These are phyloP conservation scores for Eupithecia tripunctaria DNA, from an alignment of 2,888 invertebrate genomes.

Conservation along the genomic window DNA sequence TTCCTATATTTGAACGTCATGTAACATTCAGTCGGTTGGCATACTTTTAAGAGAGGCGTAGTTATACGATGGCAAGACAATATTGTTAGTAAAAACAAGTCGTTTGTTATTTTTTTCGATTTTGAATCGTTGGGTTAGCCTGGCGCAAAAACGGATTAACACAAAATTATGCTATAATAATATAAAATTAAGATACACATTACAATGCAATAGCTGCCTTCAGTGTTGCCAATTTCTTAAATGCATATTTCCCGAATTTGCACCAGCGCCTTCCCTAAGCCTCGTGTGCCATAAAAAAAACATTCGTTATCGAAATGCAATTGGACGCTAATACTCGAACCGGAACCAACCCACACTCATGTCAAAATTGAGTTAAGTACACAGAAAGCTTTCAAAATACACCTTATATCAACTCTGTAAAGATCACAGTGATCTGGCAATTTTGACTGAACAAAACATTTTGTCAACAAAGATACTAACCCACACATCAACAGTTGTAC, in stretches of 20 bases:
- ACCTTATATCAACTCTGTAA: too few relatives aligned
- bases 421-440: too few relatives aligned
- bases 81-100: conserved; percentile 30
- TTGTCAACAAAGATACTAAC: too few relatives aligned
- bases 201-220: conserved; percentile 2
- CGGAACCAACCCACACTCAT: too few relatives aligned
- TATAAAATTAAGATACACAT: not conserved
- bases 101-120: conserved; percentile 9
- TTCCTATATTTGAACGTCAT: conserved; percentile 26
- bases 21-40: conserved; percentile 17
- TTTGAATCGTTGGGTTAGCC: not conserved
- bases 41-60: conserved; percentile 50
- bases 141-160: not conserved
- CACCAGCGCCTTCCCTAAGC: conserved; percentile 32
- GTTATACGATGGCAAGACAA: conserved; percentile 66
- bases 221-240: conserved; percentile 14
- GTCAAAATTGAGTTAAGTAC: too few relatives aligned
- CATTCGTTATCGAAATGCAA: conserved; percentile 48
- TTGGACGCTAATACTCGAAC: too few relatives aligned
- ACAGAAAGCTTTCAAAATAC: too few relatives aligned
- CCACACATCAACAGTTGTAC: too few relatives aligned
- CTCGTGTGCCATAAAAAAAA: conserved; percentile 40
- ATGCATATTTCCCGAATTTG: conserved; percentile 12
- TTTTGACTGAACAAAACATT: too few relatives aligned
- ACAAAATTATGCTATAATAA: not conserved